phyloP scores from a whole-genome alignment of 1,140 invertebrate genomes.

The Ceratosolen solmsi region DNA sequence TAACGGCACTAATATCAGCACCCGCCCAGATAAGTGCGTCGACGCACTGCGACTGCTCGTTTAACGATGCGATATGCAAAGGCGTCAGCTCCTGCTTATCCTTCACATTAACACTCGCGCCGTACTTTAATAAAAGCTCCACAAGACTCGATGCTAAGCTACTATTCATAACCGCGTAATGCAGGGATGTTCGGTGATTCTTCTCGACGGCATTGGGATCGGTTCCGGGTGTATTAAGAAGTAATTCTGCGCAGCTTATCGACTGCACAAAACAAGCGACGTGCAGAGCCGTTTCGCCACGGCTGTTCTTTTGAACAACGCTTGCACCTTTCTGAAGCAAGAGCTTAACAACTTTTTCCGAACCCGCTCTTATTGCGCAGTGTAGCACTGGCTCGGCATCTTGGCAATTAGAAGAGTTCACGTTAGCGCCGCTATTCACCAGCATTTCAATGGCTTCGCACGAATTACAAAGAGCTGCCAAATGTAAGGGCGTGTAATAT shows the following conservation, averaged over 20 bases:
- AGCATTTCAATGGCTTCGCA: slow-evolving; percentile 72
- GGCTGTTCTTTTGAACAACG: slow-evolving; percentile 73
- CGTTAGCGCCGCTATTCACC: slow-evolving; percentile 72
- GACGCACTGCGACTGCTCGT: slow-evolving; percentile 77
- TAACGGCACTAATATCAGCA: slow-evolving; percentile 78
- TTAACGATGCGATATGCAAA: slow-evolving; percentile 79
- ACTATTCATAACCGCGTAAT: slow-evolving; percentile 76
- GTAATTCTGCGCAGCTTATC: slow-evolving; percentile 73
- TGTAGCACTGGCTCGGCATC: slow-evolving; percentile 74
- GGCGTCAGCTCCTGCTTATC: slow-evolving; percentile 81
- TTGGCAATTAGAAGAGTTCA: slow-evolving; percentile 53
- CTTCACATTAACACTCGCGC: slow-evolving; percentile 74
- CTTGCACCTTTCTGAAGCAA: slow-evolving; percentile 78
- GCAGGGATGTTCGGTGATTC: slow-evolving; percentile 76
- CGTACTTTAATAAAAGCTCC: slow-evolving; percentile 74
- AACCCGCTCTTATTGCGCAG: slow-evolving; percentile 75
- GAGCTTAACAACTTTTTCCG: slow-evolving; percentile 75
- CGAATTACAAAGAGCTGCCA: slow-evolving; percentile 75
- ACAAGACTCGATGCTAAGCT: slow-evolving; percentile 74
- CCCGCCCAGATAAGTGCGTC: slow-evolving; percentile 78
- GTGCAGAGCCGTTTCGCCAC: slow-evolving; percentile 77
- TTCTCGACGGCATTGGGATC: slow-evolving; percentile 76
- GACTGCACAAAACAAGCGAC: slow-evolving; percentile 77
- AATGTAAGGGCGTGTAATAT: slow-evolving; percentile 76
- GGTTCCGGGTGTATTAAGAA: slow-evolving; percentile 73